A percentile compares a stretch with the other conserved stretches of the same genome.
phyloP scores from a whole-genome alignment of 2,113 vertebrate species.

The Leucopsar rothschildi region DNA sequence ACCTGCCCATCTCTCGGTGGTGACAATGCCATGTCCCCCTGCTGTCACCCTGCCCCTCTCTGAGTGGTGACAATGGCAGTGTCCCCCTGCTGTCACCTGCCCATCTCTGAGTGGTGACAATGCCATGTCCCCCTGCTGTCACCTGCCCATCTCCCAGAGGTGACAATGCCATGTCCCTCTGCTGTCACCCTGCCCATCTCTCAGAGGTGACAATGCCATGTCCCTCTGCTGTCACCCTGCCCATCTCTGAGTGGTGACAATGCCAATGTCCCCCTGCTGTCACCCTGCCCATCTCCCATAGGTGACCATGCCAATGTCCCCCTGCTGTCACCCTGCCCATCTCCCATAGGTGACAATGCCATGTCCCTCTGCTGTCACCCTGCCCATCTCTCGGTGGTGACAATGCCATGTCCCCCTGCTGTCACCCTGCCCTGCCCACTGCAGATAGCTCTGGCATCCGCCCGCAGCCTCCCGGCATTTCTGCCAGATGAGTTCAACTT shows the following conservation, averaged over 20 bases:
- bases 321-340: not conserved
- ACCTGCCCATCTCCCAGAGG: too few relatives aligned
- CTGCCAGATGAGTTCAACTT: conserved; percentile 49
- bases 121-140: too few relatives aligned
- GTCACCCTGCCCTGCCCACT: not conserved
- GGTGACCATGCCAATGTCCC: not conserved
- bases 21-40: too few relatives aligned
- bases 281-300: not conserved
- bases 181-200: too few relatives aligned
- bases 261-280: not conserved
- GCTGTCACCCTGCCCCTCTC: too few relatives aligned
- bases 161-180: too few relatives aligned
- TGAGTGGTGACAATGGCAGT: not conserved
- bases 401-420: not conserved
- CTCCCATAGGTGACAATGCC: not conserved
- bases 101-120: too few relatives aligned
- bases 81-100: too few relatives aligned
- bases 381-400: not conserved
- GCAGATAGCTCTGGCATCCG: not conserved
- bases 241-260: not conserved
- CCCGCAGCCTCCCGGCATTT: conserved; percentile 33
- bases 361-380: not conserved
- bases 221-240: not conserved
- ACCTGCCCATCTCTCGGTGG: too few relatives aligned
- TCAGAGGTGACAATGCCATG: not conserved